Base-by-base conservation (phyloP, 2,797 vertebrate species). In the Tapirus indicus region DNA sequence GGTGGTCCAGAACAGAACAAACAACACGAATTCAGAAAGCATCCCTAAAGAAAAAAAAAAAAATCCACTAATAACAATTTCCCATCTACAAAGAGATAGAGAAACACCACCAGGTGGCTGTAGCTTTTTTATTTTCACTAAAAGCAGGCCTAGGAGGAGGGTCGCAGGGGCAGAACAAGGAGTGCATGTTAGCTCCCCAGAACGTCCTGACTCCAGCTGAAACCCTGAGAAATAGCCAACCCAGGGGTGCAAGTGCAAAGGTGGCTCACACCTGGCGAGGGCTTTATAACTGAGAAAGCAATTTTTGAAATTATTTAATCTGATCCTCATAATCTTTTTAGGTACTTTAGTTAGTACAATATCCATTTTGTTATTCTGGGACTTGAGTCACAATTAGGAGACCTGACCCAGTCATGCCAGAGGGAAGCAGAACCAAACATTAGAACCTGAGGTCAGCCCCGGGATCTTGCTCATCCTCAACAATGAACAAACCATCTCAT, bases 201-300 rank as follows among this genome's bases (percentile, higher is more conserved):
- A 47, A 49, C 0, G 0, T 66, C 35, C 80, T 66, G 32, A 77
- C 49, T 35, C 23, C 32, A 25, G 52, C 47, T 44, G 27, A 58
- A 91, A 23, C 52, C 32, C 66, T 18, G 6, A 27, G 18, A 25
- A 60, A 25, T 18, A 11, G 25, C 9, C 60, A 47, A 20, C 1
- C 1, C 10, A 69, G 47, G 49, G 6, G 9, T 21, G 14, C 5
- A 4, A 6, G n/a, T 8, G 44, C 11, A 38, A 17, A 13, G 20
- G 17, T 12, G 17, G 54, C 38, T 52, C 21, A 27, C 64, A 13
- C 0, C 0, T 32, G 2, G 38, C 7, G 0, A 41, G 12, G 13
- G 44, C 10, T 32, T 7, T 0, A 72, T 0, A 4, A n/a, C n/a
- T 4, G 1, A 80, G 69, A 78, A 60, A 66, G 23, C 11, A 23